Percentiles rank a stretch among this genome's conserved stretches.
phyloP scores from a whole-genome alignment of 2,888 invertebrate genomes.

The Mythimna impura region DNA sequence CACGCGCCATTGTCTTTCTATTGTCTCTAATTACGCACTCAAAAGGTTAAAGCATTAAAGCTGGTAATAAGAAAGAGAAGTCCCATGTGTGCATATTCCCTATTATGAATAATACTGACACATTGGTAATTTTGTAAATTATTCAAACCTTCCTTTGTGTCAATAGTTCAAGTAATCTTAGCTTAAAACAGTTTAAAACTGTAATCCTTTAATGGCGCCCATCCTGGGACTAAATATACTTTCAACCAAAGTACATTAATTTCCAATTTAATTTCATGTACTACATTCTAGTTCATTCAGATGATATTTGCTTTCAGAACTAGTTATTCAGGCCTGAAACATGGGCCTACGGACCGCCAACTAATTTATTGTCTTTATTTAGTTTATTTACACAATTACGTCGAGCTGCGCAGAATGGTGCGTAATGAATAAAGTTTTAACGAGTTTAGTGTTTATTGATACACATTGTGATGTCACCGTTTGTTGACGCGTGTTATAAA shows the following conservation, averaged over 20 bases:
- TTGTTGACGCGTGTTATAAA: constrained; percentile 25
- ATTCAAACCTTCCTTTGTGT: not conserved
- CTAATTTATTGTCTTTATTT: constrained; percentile 57
- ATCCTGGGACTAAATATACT: not conserved
- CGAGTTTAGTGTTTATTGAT: constrained; percentile 57
- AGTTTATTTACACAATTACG: constrained; percentile 58
- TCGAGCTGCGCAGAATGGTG: constrained; percentile 35
- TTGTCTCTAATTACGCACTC: no score
- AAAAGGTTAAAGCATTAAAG: no score
- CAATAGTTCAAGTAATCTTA: not conserved
- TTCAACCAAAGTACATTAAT: not conserved
- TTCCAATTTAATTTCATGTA: constrained; percentile 21
- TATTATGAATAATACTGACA: no score
- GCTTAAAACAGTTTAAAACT: not conserved
- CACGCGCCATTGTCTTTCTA: no score
- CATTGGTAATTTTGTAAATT: no score
- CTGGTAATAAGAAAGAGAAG: no score
- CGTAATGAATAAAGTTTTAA: constrained; percentile 65
- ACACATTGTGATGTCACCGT: constrained; percentile 41
- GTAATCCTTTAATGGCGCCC: constrained; percentile 34
- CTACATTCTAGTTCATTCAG: constrained; percentile 17
- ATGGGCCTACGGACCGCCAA: constrained; percentile 44
- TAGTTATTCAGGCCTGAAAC: constrained; percentile 38
- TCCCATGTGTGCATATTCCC: no score
- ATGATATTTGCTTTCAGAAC: constrained; percentile 28